A percentile compares a stretch with the other conserved stretches of the same genome.
Conservation (phyloP, 2,113 vertebrate species). For the Octodon degus region DNA sequence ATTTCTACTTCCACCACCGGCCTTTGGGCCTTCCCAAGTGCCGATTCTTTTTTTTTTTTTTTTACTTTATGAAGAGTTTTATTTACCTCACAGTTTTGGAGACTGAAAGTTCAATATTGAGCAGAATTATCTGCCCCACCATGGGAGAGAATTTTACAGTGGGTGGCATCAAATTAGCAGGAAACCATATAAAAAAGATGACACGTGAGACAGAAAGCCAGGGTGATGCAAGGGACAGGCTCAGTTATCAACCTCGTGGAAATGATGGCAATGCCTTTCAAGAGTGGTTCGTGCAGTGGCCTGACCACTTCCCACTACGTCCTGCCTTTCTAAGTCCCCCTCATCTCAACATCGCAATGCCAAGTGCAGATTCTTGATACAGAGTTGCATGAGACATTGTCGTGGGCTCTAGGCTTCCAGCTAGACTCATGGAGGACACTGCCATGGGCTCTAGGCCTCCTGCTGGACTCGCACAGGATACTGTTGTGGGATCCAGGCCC, state of each 20-base stretch:
- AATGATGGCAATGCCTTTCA: background rate
- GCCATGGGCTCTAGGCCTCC: too few relatives aligned
- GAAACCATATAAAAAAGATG: background rate
- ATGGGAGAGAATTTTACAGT: background rate
- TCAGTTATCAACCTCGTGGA: too few relatives aligned
- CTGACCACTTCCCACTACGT: background rate
- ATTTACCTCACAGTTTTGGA: background rate
- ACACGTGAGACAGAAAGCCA: background rate
- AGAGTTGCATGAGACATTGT: too few relatives aligned
- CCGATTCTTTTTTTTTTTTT: too few relatives aligned
- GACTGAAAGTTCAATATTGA: background rate
- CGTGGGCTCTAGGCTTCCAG: too few relatives aligned
- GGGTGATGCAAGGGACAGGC: background rate
- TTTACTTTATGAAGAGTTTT: background rate
- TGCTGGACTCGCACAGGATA: too few relatives aligned
- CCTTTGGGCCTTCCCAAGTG: too few relatives aligned
- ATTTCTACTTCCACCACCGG: too few relatives aligned
- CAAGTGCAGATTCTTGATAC: too few relatives aligned
- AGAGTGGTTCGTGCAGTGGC: too few relatives aligned
- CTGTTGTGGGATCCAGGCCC: too few relatives aligned
- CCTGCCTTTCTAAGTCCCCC: background rate
- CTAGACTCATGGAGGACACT: too few relatives aligned
- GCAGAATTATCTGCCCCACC: background rate
- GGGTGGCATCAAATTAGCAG: background rate
- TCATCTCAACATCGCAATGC: background rate